Conservation (phyloP, 2,113 vertebrate species). For the Rhea pennata region DNA sequence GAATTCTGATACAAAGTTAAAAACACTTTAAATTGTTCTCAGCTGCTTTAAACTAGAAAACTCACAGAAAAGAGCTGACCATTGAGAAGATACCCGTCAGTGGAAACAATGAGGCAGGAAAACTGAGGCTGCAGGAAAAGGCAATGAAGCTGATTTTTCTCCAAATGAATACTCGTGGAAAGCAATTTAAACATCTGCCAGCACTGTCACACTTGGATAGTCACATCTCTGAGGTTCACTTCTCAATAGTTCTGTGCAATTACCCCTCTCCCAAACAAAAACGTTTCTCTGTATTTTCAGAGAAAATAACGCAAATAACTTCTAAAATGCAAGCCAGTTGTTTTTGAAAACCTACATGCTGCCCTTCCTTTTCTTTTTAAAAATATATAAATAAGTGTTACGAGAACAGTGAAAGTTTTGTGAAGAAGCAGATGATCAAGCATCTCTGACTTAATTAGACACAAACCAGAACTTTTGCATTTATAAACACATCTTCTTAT, state of each 20-base stretch:
- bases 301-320: background rate
- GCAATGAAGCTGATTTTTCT: background rate
- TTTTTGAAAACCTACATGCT: background rate
- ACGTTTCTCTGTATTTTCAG: background rate
- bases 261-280: conserved; percentile 15
- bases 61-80: background rate
- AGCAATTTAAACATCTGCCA: conserved; percentile 67
- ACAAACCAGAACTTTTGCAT: background rate
- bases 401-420: background rate
- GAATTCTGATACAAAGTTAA: background rate
- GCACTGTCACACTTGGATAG: conserved; percentile 40
- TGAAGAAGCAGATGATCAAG: background rate
- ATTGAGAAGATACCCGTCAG: background rate
- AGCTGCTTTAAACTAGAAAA: background rate
- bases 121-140: background rate
- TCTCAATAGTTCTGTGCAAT: background rate
- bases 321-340: background rate
- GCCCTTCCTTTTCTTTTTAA: conserved; percentile 1
- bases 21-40: background rate
- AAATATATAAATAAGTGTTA: background rate
- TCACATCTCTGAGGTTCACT: conserved; percentile 3
- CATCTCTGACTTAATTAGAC: background rate
- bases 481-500: background rate
- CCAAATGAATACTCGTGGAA: conserved; percentile 44
- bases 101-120: conserved; percentile 6